phyloP scores from a whole-genome alignment of 2,888 invertebrate species.

The Tribolium freemani region DNA sequence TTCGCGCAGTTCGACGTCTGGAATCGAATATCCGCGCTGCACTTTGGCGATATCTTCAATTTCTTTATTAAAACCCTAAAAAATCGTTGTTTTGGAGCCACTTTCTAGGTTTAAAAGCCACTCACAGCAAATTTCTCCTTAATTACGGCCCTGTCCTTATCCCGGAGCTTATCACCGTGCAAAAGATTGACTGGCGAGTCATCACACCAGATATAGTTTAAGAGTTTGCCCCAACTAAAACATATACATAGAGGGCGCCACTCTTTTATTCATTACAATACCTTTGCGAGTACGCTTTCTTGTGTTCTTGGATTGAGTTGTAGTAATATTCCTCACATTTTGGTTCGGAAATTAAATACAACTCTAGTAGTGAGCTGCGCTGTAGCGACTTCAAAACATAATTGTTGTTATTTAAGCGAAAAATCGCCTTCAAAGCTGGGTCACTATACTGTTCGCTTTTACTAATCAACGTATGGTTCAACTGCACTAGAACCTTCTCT shows the following conservation, averaged over 20 bases:
- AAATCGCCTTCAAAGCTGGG: constrained; percentile 87
- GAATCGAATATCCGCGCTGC: constrained; percentile 93
- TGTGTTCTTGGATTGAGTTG: constrained; percentile 88
- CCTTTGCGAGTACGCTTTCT: constrained; percentile 80
- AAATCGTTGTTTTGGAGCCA: background rate
- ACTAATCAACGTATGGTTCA: constrained; percentile 89
- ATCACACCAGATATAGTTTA: constrained; percentile 80
- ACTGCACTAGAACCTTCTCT: constrained; percentile 91
- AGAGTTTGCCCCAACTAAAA: constrained; percentile 85
- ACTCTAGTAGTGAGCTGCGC: constrained; percentile 85
- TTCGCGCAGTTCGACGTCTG: constrained; percentile 91
- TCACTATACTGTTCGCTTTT: constrained; percentile 95
- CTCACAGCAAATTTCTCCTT: constrained; percentile 92
- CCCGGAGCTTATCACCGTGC: constrained; percentile 80
- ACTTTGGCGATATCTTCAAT: constrained; percentile 89
- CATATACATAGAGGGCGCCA: background rate
- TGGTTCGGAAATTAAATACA: constrained; percentile 86
- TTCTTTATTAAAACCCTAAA: constrained; percentile 94
- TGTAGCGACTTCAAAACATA: constrained; percentile 94
- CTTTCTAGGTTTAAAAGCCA: background rate
- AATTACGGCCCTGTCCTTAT: constrained; percentile 86
- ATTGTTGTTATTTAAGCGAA: constrained; percentile 94
- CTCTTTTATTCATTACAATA: constrained; percentile 51
- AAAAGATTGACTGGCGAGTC: constrained; percentile 75
- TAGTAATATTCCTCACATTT: constrained; percentile 89